Conservation (phyloP, 1,140 invertebrate genomes). For the Leptinotarsa defecta region DNA sequence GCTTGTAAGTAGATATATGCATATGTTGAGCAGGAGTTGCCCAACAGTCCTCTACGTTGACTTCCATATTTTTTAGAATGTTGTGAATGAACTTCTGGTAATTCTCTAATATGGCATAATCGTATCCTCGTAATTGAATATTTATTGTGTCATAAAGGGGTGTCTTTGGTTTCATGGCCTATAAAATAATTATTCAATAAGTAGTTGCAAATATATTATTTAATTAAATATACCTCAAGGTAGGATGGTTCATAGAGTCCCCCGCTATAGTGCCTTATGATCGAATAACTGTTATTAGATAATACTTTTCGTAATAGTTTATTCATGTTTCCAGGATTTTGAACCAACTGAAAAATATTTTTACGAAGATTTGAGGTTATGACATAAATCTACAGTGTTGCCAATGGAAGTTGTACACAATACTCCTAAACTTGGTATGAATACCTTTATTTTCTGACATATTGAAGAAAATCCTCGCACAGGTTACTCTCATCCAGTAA, state of each 20-base stretch:
- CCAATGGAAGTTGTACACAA: too few relatives aligned
- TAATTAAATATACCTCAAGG: slow-evolving; percentile 59
- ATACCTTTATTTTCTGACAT: too few relatives aligned
- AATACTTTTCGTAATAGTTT: background rate
- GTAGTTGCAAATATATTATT: slow-evolving; percentile 30
- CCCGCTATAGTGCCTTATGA: background rate
- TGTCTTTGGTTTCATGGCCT: slow-evolving; percentile 68
- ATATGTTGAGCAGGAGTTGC: slow-evolving; percentile 70
- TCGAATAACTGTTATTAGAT: background rate
- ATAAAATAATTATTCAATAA: slow-evolving; percentile 40
- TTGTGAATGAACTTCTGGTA: slow-evolving; percentile 79
- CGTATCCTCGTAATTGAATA: slow-evolving; percentile 80
- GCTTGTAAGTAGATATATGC: slow-evolving; percentile 72
- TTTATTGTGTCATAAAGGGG: slow-evolving; percentile 77
- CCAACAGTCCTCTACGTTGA: slow-evolving; percentile 80
- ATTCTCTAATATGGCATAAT: slow-evolving; percentile 78
- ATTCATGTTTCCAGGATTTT: background rate
- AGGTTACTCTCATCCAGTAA: too few relatives aligned
- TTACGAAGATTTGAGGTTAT: too few relatives aligned
- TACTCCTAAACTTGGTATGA: too few relatives aligned
- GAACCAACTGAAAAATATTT: too few relatives aligned
- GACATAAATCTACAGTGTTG: too few relatives aligned
- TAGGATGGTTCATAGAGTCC: slow-evolving; percentile 63
- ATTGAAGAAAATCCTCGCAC: too few relatives aligned
- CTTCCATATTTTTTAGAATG: slow-evolving; percentile 71